phyloP scores from a whole-genome alignment of 2,888 invertebrate species.

The Cantharis rufa region DNA sequence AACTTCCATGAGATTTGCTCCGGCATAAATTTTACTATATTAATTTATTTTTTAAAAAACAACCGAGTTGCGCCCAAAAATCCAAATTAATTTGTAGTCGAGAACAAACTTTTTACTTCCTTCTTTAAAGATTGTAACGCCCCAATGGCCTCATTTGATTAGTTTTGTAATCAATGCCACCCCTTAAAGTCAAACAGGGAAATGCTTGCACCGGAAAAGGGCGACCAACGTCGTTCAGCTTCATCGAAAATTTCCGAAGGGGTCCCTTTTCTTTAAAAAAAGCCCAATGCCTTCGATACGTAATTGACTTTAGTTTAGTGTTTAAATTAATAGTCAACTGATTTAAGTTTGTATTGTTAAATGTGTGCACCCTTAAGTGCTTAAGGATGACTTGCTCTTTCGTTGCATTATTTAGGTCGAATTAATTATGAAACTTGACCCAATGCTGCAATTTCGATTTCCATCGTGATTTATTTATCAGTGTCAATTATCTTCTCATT shows the following conservation, averaged over 20 bases:
- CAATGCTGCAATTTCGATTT: not conserved
- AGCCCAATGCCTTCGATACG: slow-evolving; percentile 7
- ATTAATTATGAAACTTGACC: not conserved
- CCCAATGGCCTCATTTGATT: slow-evolving; percentile 41
- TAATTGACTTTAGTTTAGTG: slow-evolving; percentile 27
- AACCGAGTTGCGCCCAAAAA: not conserved
- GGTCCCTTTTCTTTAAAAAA: slow-evolving; percentile 3
- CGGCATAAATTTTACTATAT: slow-evolving; percentile 50
- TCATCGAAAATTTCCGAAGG: slow-evolving; percentile 17
- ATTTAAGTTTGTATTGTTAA: slow-evolving; percentile 5
- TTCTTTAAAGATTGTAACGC: slow-evolving; percentile 33
- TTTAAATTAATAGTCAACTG: slow-evolving; percentile 23
- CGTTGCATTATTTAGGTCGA: not conserved
- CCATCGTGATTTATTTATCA: not conserved
- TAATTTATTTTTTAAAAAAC: slow-evolving; percentile 1
- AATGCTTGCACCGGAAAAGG: slow-evolving; percentile 3
- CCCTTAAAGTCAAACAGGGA: slow-evolving; percentile 20
- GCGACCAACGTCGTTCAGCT: slow-evolving; percentile 1
- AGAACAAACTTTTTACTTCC: slow-evolving; percentile 19
- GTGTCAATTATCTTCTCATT: not conserved
- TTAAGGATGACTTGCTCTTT: not conserved
- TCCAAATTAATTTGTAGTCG: slow-evolving; percentile 23
- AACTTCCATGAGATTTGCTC: slow-evolving; percentile 44
- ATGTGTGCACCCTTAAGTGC: not conserved
- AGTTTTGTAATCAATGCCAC: slow-evolving; percentile 41